Evolutionary conservation across 1,140 invertebrate genomes (phyloP).

Genomic region (Drosophila subobscura): DNA sequence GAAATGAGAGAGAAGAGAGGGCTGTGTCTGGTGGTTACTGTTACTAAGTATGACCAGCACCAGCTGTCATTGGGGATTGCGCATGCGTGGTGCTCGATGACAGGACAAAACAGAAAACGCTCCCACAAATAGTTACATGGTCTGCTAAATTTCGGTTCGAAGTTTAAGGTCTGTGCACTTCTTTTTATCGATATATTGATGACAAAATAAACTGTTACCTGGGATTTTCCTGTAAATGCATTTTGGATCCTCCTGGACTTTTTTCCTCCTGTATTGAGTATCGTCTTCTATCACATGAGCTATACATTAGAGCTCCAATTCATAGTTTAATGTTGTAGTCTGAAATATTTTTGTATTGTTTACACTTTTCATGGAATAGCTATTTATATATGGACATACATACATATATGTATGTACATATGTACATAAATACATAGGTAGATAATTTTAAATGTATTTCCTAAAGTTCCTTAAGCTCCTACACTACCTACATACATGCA

Average conservation of each 20-base stretch:
- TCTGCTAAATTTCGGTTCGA: too few species aligned
- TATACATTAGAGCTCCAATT: too few species aligned
- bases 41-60: too few species aligned
- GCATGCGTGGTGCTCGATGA: slow-evolving; percentile 6
- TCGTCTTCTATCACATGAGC: not conserved
- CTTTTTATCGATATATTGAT: not conserved
- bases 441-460: not conserved
- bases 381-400: not conserved
- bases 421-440: not conserved
- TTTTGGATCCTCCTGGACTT: slow-evolving; percentile 8
- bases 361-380: not conserved
- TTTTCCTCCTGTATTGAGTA: not conserved
- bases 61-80: slow-evolving; percentile 17
- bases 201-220: slow-evolving; percentile 35
- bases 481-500: too few species aligned
- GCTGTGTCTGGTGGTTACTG: too few species aligned
- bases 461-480: too few species aligned
- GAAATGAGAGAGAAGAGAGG: slow-evolving; percentile 4
- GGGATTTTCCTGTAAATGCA: slow-evolving; percentile 65
- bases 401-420: not conserved
- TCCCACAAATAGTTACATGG: not conserved
- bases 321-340: not conserved
- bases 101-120: not conserved
- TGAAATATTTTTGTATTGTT: not conserved
- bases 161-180: not conserved